These are phyloP conservation scores for Bucco capensis DNA, from an alignment of 2,113 vertebrate species.

Conservation along the genomic window DNA sequence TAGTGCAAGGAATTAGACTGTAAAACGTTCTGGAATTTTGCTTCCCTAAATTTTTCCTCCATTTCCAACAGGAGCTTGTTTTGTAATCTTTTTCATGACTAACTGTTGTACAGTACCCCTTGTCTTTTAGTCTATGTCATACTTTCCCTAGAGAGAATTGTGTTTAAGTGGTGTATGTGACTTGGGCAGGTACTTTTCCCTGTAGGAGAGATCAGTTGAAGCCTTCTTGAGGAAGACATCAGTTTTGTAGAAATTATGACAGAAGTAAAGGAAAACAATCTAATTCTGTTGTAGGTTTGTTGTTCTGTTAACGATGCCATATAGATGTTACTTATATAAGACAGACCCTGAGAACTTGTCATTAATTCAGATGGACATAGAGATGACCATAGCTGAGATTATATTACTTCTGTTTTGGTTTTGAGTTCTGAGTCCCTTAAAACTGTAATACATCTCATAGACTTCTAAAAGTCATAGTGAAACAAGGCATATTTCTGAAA, in stretches of 20 bases:
- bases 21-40: background rate
- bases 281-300: background rate
- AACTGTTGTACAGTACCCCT: background rate
- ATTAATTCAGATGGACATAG: background rate
- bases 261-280: background rate
- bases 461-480: background rate
- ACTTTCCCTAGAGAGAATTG: background rate
- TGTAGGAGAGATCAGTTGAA: background rate
- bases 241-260: background rate
- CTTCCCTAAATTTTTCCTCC: background rate
- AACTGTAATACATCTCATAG: background rate
- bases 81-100: background rate
- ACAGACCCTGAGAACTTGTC: background rate
- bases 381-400: background rate
- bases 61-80: background rate
- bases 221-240: background rate
- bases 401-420: background rate
- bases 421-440: background rate
- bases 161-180: background rate
- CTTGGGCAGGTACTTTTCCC: background rate
- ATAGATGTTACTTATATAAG: background rate
- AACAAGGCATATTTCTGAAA: background rate
- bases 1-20: background rate
- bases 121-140: background rate
- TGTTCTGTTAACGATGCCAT: background rate